A percentile compares a stretch with the other conserved stretches of the same genome.
These are phyloP conservation scores for Scaptomyza flava DNA, from an alignment of 2,888 invertebrate species.

Conservation along the genomic window DNA sequence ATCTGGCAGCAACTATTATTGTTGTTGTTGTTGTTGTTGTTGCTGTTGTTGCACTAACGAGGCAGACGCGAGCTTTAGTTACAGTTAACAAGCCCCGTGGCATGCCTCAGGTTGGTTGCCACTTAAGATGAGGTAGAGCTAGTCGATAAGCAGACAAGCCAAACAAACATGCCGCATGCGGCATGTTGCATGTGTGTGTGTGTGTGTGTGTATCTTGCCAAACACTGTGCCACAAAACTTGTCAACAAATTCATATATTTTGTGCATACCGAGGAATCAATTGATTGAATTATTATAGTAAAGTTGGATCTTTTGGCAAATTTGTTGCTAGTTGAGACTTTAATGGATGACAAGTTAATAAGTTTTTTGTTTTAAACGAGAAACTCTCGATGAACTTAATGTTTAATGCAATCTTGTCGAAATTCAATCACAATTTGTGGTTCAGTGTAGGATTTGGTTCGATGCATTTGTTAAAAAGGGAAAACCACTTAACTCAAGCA, in stretches of 20 bases:
- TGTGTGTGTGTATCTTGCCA: not conserved
- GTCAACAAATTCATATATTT: not conserved
- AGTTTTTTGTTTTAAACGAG: too few species aligned
- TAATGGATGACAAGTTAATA: not conserved
- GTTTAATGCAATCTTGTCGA: not conserved
- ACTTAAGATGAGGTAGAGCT: not conserved
- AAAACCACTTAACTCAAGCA: conserved; percentile 21
- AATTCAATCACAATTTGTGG: conserved; percentile 48
- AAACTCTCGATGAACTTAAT: too few species aligned
- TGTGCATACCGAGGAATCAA: not conserved
- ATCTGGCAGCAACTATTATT: conserved; percentile 46
- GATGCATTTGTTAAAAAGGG: conserved; percentile 31
- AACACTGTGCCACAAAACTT: conserved; percentile 10
- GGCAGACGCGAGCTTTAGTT: conserved; percentile 65
- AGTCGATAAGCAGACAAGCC: not conserved
- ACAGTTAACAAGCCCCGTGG: conserved; percentile 59
- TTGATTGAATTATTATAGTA: not conserved
- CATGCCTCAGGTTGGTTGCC: conserved; percentile 50
- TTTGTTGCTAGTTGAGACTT: not conserved
- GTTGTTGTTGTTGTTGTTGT: conserved; percentile 1
- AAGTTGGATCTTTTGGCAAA: not conserved
- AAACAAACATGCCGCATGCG: not conserved
- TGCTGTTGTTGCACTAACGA: conserved; percentile 38
- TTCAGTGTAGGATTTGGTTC: conserved; percentile 58
- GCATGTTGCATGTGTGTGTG: not conserved